These are phyloP conservation scores for Erannis defoliaria DNA, from an alignment of 2,888 invertebrate genomes.

Conservation along the genomic window DNA sequence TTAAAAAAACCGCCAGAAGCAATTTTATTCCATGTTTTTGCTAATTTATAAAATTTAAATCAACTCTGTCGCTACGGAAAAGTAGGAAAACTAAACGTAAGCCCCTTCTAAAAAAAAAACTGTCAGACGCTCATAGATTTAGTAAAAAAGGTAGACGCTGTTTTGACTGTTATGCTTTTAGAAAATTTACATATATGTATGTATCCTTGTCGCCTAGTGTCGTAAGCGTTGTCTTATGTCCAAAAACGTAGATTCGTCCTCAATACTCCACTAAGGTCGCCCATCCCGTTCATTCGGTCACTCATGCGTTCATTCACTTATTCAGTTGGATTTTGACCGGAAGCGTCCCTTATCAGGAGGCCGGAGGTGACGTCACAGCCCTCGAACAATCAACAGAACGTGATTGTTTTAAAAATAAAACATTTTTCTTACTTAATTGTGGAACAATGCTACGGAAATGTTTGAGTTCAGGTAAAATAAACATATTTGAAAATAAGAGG, in stretches of 20 bases:
- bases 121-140: no score
- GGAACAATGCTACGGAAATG: conserved; percentile 77
- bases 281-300: conserved; percentile 61
- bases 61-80: no score
- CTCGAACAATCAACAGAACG: conserved; percentile 76
- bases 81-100: no score
- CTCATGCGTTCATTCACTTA: conserved; percentile 60
- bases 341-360: conserved; percentile 80
- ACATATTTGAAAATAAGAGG: conserved; percentile 44
- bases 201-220: background rate
- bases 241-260: conserved; percentile 20
- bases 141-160: no score
- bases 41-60: no score
- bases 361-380: conserved; percentile 79
- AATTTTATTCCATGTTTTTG: no score
- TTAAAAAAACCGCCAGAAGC: no score
- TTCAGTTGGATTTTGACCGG: conserved; percentile 75
- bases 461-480: conserved; percentile 57
- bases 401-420: conserved; percentile 83
- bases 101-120: no score
- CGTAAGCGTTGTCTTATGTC: no score
- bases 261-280: conserved; percentile 57
- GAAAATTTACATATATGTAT: background rate
- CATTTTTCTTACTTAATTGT: conserved; percentile 64
- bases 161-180: background rate